Evolutionary conservation across 2,888 invertebrate genomes (phyloP).

Genomic region (Lathronympha strigana): DNA sequence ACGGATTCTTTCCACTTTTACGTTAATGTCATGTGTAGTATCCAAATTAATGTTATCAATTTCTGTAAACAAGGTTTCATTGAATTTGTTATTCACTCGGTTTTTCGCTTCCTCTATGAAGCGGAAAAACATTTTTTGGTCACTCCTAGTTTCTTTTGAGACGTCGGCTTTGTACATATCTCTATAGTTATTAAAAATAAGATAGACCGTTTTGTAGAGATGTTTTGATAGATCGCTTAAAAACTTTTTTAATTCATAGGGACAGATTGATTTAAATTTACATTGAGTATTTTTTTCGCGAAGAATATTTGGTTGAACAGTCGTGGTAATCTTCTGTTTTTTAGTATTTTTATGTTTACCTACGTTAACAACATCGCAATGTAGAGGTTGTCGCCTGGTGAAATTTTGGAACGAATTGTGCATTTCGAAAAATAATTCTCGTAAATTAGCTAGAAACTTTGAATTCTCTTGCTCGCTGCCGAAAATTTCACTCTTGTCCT

Average conservation of each 20-base stretch:
- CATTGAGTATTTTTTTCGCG: conserved; percentile 48
- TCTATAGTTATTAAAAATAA: conserved; percentile 60
- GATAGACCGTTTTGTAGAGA: conserved; percentile 61
- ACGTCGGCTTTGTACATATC: conserved; percentile 67
- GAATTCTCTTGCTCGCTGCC: conserved; percentile 26
- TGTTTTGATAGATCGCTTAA: conserved; percentile 55
- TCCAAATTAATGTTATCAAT: conserved; percentile 53
- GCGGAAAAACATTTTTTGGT: conserved; percentile 50
- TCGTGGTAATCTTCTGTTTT: conserved; percentile 17
- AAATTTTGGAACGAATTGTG: conserved; percentile 28
- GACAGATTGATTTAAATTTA: conserved; percentile 58
- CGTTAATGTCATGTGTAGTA: conserved; percentile 48
- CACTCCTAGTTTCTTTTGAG: conserved; percentile 49
- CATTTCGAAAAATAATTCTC: conserved; percentile 40
- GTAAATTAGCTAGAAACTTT: conserved; percentile 21
- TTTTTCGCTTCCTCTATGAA: conserved; percentile 50
- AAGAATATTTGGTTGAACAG: not conserved
- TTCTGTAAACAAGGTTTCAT: conserved; percentile 52
- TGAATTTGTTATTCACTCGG: conserved; percentile 48
- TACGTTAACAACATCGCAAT: conserved; percentile 51
- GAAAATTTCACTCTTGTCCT: not conserved
- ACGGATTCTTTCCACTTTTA: conserved; percentile 54
- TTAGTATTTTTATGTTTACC: not conserved
- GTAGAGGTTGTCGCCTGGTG: conserved; percentile 50
- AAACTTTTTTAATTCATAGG: conserved; percentile 60